Evolutionary conservation across 1,140 invertebrate genomes (phyloP).

Genomic region (Drosophila ercepeae): DNA sequence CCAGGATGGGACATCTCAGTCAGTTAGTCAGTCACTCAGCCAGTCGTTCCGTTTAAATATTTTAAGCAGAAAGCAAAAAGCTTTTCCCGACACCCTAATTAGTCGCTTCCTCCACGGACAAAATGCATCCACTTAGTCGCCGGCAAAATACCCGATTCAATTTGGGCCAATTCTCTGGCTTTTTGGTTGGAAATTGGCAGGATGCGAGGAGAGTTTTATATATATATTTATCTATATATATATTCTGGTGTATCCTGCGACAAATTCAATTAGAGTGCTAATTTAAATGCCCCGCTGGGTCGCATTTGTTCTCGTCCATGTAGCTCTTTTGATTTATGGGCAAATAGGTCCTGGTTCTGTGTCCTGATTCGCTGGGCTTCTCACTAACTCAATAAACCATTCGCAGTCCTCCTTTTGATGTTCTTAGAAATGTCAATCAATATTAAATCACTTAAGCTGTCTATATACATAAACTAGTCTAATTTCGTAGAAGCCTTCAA

Average conservation of each 20-base stretch:
- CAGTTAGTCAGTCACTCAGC: no score
- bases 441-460: slow-evolving; percentile 12
- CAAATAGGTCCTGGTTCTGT: not conserved
- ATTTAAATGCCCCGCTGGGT: slow-evolving; percentile 44
- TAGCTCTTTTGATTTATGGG: slow-evolving; percentile 12
- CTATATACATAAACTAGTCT: not conserved
- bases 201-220: not conserved
- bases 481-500: no score
- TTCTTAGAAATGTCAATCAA: slow-evolving; percentile 7
- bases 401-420: slow-evolving; percentile 15
- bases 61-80: slow-evolving; percentile 39
- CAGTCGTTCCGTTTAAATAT: slow-evolving; percentile 43
- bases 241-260: slow-evolving; percentile 26
- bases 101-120: slow-evolving; percentile 4
- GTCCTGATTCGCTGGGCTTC: not conserved
- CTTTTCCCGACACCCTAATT: slow-evolving; percentile 32
- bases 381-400: slow-evolving; percentile 32
- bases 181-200: slow-evolving; percentile 8
- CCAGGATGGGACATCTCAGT: slow-evolving; percentile 11
- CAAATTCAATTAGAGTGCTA: slow-evolving; percentile 45
- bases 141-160: slow-evolving; percentile 44
- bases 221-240: not conserved
- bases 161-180: slow-evolving; percentile 38
- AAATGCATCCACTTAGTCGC: slow-evolving; percentile 42
- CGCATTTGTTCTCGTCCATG: slow-evolving; percentile 10